phyloP scores from a whole-genome alignment of 2,797 vertebrate genomes.

The Thripadectes ignobilis region DNA sequence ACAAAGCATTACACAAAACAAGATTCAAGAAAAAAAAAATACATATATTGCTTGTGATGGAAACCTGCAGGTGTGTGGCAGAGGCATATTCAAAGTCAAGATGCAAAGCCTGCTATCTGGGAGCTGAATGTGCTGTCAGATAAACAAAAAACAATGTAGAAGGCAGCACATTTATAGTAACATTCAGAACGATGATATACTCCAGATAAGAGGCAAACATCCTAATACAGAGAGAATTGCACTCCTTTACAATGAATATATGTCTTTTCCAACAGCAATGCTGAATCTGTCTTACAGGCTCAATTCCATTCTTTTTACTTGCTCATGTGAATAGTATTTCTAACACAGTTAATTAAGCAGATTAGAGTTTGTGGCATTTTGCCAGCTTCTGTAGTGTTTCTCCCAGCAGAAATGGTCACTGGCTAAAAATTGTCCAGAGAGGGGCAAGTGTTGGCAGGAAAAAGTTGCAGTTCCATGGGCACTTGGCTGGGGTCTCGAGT shows the following conservation, averaged over 20 bases:
- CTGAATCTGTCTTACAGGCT: neutral
- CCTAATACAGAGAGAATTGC: neutral
- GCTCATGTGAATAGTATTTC: neutral
- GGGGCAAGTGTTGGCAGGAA: neutral
- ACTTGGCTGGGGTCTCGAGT: neutral
- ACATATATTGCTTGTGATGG: neutral
- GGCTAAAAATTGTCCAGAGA: neutral
- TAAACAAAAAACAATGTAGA: neutral
- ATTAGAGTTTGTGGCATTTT: neutral
- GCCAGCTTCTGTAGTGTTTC: neutral
- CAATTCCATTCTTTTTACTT: neutral
- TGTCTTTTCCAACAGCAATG: neutral
- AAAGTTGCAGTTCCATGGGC: rapidly evolving
- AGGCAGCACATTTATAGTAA: neutral
- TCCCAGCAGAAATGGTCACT: neutral
- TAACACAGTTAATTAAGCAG: neutral
- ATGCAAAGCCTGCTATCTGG: neutral
- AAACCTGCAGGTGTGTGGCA: neutral
- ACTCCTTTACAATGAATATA: neutral
- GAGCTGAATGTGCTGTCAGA: neutral
- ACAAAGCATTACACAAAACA: neutral
- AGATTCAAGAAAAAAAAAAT: neutral
- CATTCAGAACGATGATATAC: neutral
- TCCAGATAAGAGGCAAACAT: neutral
- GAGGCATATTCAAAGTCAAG: neutral